These are phyloP conservation scores for Paguma larvata DNA, from an alignment of 2,797 vertebrate genomes.

Conservation along the genomic window DNA sequence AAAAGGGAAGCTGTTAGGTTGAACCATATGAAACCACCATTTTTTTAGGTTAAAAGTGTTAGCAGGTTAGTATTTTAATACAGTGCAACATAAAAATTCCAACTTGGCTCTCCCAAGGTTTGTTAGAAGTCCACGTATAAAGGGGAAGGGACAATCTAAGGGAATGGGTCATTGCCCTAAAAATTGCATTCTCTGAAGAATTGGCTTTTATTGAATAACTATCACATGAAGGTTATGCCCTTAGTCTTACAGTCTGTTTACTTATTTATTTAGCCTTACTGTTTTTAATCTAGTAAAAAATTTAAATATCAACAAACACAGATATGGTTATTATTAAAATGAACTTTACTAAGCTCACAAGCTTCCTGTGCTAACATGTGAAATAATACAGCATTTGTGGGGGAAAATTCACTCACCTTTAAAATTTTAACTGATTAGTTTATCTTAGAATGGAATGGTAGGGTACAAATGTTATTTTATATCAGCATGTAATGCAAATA, in stretches of 20 bases:
- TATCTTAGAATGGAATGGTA: background rate
- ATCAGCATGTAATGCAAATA: background rate
- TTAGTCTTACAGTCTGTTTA: background rate
- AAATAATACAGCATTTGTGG: constrained; percentile 2
- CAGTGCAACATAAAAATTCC: background rate
- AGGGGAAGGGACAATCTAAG: background rate
- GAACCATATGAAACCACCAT: background rate
- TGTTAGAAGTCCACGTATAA: background rate
- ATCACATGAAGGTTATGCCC: background rate
- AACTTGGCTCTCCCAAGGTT: background rate
- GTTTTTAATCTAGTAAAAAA: background rate
- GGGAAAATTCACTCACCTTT: background rate
- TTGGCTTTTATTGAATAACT: background rate
- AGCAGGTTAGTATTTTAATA: background rate
- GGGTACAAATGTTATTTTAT: background rate
- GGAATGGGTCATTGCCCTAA: background rate
- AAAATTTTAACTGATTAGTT: background rate
- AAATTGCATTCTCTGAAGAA: background rate
- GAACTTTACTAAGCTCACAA: constrained; percentile 16
- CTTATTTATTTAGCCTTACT: background rate
- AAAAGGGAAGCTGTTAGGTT: background rate
- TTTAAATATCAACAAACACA: background rate
- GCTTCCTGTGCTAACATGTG: background rate
- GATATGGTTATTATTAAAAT: constrained; percentile 27
- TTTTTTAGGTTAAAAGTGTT: constrained; percentile 3